Percentiles rank a stretch among this genome's conserved stretches.
These are phyloP conservation scores for Perizoma affinitatum DNA, from an alignment of 2,888 invertebrate genomes.

Conservation along the genomic window DNA sequence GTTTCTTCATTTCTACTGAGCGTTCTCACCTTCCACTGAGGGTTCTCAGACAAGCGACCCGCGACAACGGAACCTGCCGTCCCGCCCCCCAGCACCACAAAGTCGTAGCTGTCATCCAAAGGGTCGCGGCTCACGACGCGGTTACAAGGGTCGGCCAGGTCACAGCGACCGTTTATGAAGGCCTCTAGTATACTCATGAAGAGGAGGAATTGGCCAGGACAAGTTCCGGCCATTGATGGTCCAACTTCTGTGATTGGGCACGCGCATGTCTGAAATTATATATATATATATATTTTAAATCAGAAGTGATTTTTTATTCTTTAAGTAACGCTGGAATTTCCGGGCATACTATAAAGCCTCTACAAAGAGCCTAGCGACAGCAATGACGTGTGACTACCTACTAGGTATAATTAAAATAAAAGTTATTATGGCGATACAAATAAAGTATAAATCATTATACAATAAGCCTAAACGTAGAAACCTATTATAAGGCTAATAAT, in stretches of 20 bases:
- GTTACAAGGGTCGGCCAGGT: conserved; percentile 85
- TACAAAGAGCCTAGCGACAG: no score
- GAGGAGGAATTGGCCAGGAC: conserved; percentile 84
- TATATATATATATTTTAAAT: neutral
- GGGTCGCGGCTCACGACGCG: conserved; percentile 74
- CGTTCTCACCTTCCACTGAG: conserved; percentile 83
- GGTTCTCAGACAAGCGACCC: conserved; percentile 86
- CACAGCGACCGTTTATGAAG: conserved; percentile 84
- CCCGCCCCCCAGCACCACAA: conserved; percentile 87
- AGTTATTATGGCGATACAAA: no score
- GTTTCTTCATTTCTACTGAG: neutral
- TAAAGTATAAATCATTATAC: no score
- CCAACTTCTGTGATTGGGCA: conserved; percentile 83
- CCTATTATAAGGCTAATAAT: no score
- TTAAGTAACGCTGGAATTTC: no score
- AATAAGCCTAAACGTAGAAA: no score
- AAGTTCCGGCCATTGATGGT: conserved; percentile 82
- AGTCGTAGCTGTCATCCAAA: conserved; percentile 84
- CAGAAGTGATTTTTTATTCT: no score
- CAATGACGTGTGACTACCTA: no score
- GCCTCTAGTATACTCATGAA: conserved; percentile 87
- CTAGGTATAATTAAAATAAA: no score
- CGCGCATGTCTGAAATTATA: conserved; percentile 69
- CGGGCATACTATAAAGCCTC: no score
- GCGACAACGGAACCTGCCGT: conserved; percentile 87